A percentile compares a stretch with the other conserved stretches of the same genome.
Evolutionary conservation across 2,888 invertebrate genomes (phyloP).

Genomic region (Dugesia japonica): DNA sequence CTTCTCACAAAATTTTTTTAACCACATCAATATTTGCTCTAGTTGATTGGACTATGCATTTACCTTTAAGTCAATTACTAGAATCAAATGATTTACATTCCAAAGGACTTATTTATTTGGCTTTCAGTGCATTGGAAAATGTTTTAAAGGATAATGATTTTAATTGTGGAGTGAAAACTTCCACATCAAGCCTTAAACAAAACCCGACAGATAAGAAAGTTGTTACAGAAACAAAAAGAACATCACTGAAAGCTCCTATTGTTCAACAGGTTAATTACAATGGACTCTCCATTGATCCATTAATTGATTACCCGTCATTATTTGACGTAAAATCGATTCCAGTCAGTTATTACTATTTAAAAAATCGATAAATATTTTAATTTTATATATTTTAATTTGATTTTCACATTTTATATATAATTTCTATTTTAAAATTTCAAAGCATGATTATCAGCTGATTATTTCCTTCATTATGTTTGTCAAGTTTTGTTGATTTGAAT

Average conservation of each 20-base stretch:
- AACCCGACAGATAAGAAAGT: not conserved
- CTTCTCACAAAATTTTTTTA: conserved; percentile 52
- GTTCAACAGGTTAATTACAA: not conserved
- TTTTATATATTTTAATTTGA: too few relatives aligned
- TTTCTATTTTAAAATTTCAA: too few relatives aligned
- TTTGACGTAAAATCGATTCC: not conserved
- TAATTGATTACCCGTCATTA: not conserved
- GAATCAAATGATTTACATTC: conserved; percentile 45
- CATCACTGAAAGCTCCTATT: not conserved
- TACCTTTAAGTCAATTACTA: conserved; percentile 53
- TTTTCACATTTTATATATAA: not conserved
- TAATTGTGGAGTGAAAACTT: not conserved
- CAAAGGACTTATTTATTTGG: conserved; percentile 42
- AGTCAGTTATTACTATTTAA: not conserved
- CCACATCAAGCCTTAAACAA: not conserved
- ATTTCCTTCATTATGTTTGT: too few relatives aligned
- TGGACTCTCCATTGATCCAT: not conserved
- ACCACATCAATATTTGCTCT: conserved; percentile 70
- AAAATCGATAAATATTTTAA: too few relatives aligned
- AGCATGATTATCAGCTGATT: too few relatives aligned
- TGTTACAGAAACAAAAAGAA: not conserved
- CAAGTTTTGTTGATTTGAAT: too few relatives aligned
- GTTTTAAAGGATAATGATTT: not conserved
- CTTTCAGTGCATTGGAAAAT: conserved; percentile 38
- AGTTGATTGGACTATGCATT: conserved; percentile 78